These are phyloP conservation scores for Phrynocephalus versicolor DNA, from an alignment of 2,113 vertebrate species.

Conservation along the genomic window DNA sequence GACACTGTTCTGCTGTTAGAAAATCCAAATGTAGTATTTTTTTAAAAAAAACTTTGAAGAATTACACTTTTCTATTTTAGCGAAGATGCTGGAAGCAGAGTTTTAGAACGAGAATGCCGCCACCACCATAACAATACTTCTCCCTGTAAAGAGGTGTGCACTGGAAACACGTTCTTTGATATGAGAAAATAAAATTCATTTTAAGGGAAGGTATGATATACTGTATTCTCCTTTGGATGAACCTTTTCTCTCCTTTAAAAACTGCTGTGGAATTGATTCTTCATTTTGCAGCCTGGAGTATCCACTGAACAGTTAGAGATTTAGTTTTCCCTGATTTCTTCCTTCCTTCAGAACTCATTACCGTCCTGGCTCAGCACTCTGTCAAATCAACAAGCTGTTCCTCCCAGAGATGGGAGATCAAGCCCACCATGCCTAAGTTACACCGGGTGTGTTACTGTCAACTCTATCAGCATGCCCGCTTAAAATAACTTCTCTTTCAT, in stretches of 20 bases:
- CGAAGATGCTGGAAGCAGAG: constrained; percentile 33
- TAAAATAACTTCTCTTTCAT: constrained; percentile 60
- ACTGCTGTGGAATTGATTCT: neutral
- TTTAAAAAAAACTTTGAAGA: constrained; percentile 30
- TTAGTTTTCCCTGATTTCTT: rapidly evolving
- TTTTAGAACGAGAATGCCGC: constrained; percentile 1
- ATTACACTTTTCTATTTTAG: neutral
- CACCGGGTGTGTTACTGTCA: constrained; percentile 32
- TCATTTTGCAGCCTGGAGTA: neutral
- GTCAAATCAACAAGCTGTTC: neutral
- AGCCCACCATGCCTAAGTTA: rapidly evolving
- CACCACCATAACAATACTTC: neutral
- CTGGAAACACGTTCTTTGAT: neutral
- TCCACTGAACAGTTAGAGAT: neutral
- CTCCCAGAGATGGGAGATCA: neutral
- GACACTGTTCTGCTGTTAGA: constrained; percentile 46
- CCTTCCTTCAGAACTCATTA: neutral
- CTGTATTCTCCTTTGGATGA: constrained; percentile 16
- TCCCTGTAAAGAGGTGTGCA: constrained; percentile 6
- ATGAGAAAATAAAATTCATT: constrained; percentile 2
- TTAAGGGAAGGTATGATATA: neutral
- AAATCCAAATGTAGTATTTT: constrained; percentile 55
- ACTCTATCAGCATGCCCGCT: constrained; percentile 46
- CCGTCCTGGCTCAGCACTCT: rapidly evolving
- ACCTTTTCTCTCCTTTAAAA: neutral